Conservation (phyloP, 2,888 invertebrate genomes). For the Ormia ochracea region DNA sequence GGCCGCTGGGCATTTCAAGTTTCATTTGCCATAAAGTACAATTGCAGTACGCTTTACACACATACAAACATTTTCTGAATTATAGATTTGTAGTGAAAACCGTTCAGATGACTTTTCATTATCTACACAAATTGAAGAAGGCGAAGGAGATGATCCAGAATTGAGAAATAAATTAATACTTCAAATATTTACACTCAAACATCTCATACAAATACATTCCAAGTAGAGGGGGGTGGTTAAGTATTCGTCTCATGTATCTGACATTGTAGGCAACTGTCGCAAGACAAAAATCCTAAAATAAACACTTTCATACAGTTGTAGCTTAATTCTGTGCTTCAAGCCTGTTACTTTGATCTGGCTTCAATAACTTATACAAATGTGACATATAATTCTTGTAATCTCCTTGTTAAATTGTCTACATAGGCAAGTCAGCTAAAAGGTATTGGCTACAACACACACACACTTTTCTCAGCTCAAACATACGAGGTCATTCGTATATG, state of each 20-base stretch:
- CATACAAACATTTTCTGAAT: too few relatives aligned
- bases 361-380: slow-evolving; percentile 3
- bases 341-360: neutral
- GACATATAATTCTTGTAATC: slow-evolving; percentile 21
- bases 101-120: too few relatives aligned
- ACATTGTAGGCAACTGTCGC: neutral
- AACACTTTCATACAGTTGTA: neutral
- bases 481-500: too few relatives aligned
- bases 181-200: neutral
- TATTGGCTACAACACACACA: neutral
- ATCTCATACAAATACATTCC: neutral
- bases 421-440: slow-evolving; percentile 1
- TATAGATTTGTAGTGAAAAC: too few relatives aligned
- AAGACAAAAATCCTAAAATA: neutral
- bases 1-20: too few relatives aligned
- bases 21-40: too few relatives aligned
- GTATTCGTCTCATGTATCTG: slow-evolving; percentile 10
- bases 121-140: too few relatives aligned
- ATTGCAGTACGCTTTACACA: too few relatives aligned
- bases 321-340: neutral
- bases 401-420: slow-evolving; percentile 29
- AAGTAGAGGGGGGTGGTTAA: neutral
- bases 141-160: neutral
- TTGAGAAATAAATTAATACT: neutral
- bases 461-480: too few relatives aligned